Conservation (phyloP, 1,140 invertebrate species). For the Andrena cerasifolii region DNA sequence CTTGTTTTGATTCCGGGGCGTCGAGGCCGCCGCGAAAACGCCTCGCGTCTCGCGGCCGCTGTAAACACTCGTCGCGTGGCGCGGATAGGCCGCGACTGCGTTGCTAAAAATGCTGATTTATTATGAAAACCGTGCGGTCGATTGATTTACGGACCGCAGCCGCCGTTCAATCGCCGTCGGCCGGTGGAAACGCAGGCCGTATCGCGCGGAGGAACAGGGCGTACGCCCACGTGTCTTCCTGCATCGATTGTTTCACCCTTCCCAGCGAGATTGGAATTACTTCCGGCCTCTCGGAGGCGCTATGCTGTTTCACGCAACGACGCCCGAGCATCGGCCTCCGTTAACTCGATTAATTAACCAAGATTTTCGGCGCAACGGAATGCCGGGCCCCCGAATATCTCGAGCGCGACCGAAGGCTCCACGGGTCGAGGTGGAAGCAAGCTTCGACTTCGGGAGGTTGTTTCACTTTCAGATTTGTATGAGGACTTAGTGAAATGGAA, state of each 20-base stretch:
- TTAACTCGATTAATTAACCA: constrained; percentile 23
- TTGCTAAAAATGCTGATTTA: constrained; percentile 9
- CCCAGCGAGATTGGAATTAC: not conserved
- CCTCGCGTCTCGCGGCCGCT: no score
- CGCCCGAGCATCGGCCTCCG: not conserved
- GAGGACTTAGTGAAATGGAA: no score
- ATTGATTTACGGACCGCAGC: not conserved
- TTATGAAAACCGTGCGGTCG: constrained; percentile 4
- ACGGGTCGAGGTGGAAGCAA: no score
- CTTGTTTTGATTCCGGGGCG: not conserved
- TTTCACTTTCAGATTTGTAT: no score
- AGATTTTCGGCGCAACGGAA: not conserved
- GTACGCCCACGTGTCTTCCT: no score
- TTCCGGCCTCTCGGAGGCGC: not conserved
- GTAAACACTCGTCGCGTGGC: not conserved
- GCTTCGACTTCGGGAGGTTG: no score
- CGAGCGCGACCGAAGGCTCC: no score
- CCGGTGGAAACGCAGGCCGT: not conserved
- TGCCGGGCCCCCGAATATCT: not conserved
- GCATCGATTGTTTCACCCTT: not conserved
- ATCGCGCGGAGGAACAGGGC: not conserved
- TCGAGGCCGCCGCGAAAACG: no score
- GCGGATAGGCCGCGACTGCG: not conserved
- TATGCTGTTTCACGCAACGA: constrained; percentile 1
- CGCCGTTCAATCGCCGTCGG: not conserved